Conservation (phyloP, 2,888 invertebrate genomes). For the Eupithecia centaureata region DNA sequence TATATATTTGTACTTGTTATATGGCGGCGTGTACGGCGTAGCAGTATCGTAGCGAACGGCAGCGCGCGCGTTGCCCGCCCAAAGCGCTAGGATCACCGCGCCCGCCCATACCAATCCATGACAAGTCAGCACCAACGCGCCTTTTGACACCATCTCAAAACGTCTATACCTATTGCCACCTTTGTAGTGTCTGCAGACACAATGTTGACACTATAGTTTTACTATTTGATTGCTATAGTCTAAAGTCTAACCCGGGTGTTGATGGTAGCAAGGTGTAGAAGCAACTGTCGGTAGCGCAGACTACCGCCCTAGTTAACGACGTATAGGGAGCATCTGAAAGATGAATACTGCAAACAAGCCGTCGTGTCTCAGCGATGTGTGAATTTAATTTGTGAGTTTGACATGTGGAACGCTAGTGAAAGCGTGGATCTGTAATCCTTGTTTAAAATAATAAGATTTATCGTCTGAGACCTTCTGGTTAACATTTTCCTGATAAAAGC, state of each 20-base stretch:
- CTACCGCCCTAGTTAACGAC: slow-evolving; percentile 68
- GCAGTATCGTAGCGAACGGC: slow-evolving; percentile 71
- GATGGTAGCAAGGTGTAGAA: slow-evolving; percentile 56
- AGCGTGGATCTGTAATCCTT: slow-evolving; percentile 41
- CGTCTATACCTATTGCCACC: neutral
- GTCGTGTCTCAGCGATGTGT: slow-evolving; percentile 66
- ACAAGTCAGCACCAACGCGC: slow-evolving; percentile 60
- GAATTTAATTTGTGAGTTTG: slow-evolving; percentile 73
- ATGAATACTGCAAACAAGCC: slow-evolving; percentile 74
- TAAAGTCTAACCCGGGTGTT: slow-evolving; percentile 48
- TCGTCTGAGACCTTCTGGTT: neutral
- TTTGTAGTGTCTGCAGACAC: neutral
- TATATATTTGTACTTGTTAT: slow-evolving; percentile 70
- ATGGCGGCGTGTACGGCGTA: slow-evolving; percentile 71
- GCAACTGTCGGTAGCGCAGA: slow-evolving; percentile 64
- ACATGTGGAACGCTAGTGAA: slow-evolving; percentile 55
- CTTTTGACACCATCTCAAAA: slow-evolving; percentile 60
- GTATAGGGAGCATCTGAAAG: slow-evolving; percentile 66
- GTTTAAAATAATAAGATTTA: neutral
- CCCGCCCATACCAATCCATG: slow-evolving; percentile 66
- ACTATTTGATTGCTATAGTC: neutral
- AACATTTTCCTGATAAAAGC: neutral
- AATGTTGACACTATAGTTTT: neutral
- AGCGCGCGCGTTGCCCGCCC: slow-evolving; percentile 69
- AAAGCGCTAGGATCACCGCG: slow-evolving; percentile 62